Evolutionary conservation across 2,888 invertebrate species (phyloP).

Genomic region (Syritta pipiens): DNA sequence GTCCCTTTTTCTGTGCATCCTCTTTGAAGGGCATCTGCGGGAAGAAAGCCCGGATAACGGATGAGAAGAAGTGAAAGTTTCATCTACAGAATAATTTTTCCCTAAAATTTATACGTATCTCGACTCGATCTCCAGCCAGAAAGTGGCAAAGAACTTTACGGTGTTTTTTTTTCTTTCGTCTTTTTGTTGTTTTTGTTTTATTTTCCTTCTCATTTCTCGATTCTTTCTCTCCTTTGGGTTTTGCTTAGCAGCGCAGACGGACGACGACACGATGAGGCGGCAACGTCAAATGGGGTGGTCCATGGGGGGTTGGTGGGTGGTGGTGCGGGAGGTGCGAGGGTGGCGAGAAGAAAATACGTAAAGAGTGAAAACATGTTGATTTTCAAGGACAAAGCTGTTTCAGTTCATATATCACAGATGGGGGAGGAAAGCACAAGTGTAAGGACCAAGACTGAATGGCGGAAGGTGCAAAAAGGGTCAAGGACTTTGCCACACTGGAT

Average conservation of each 20-base stretch:
- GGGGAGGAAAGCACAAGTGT: background rate
- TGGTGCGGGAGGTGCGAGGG: background rate
- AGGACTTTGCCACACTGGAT: conserved; percentile 70
- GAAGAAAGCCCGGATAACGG: background rate
- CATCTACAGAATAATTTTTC: conserved; percentile 17
- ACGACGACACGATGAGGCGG: background rate
- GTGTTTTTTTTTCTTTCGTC: conserved; percentile 27
- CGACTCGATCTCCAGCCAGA: conserved; percentile 16
- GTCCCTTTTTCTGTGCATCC: too few species aligned
- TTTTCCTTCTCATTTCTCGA: conserved; percentile 33
- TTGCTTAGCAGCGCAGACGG: background rate
- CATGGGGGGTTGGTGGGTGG: background rate
- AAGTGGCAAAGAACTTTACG: conserved; percentile 10
- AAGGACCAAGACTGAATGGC: conserved; percentile 14
- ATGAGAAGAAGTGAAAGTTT: conserved; percentile 40
- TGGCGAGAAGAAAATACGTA: conserved; percentile 31
- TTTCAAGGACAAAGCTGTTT: conserved; percentile 44
- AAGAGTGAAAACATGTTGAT: conserved; percentile 51
- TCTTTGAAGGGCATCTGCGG: background rate
- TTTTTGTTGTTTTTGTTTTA: conserved; percentile 27
- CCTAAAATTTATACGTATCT: conserved; percentile 14
- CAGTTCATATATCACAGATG: background rate
- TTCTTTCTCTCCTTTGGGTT: conserved; percentile 18
- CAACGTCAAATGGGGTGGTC: background rate
- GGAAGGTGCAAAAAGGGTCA: conserved; percentile 44